Evolutionary conservation across 2,113 vertebrate species (phyloP), one percentile per base, ranked within the genome.

Genomic region (Epinephelus moara): DNA sequence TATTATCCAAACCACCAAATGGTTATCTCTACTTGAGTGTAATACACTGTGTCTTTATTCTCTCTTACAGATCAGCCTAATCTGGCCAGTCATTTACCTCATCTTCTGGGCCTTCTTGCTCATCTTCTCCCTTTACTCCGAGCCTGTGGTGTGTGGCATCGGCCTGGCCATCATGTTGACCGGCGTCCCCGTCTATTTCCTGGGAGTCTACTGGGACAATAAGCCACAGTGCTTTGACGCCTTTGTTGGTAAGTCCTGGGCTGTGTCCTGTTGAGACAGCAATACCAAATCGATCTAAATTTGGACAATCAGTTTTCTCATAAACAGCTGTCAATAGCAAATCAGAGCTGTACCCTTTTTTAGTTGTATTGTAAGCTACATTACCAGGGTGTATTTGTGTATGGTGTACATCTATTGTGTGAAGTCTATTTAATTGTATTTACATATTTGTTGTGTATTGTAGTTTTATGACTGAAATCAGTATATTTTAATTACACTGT

Each of bases 111-210:
- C 97, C 76, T 98, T 98, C 94, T 86, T 98, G 85, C 94, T 98
- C 78, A 92, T 98, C 88, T 98, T 98, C 93, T 97, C 97, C 72
- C 93, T 98, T 13, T 97, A 96, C 95, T 98, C 97, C 0, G 97
- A 98, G 89, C 97, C 97, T 0, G 68, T 98, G 86, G 97, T 98
- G 45, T 98, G 97, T 14, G 97, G 97, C 75, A 96, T 96, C 1
- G 97, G 97, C 70, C 94, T 98, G 77, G 97, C 97, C 82, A 98
- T 98, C 94, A 97, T 98, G 97, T 93, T 98, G 78, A 97, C 97
- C 0, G 97, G 97, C 0, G 96, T 98, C 1, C 97, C 97, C 0
- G 97, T 98, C 80, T 98, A 98, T 64, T 97, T 96, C 93, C 94
- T 98, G 88, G 97, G 97, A 9, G 95, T 98, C 70, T 96, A 97